A percentile compares a stretch with the other conserved stretches of the same genome.
Conservation (phyloP, 2,888 invertebrate genomes). For the Drosophila suboccidentalis region DNA sequence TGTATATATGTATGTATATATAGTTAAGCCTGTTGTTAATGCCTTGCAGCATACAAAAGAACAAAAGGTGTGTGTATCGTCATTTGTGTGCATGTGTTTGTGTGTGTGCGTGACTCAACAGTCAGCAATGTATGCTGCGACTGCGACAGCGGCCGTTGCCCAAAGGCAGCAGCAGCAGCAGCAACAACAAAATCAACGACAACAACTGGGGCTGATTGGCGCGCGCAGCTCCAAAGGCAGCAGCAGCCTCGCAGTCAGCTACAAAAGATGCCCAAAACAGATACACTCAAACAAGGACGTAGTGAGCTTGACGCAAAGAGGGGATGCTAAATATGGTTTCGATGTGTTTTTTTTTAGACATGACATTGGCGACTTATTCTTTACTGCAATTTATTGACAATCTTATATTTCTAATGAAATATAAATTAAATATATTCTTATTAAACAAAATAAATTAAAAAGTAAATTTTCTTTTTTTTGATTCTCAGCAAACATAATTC, state of each 20-base stretch:
- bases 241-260: slow-evolving; percentile 4
- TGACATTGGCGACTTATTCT: too few relatives aligned
- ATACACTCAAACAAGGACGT: slow-evolving; percentile 22
- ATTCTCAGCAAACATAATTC: too few relatives aligned
- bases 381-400: too few relatives aligned
- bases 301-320: neutral
- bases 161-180: slow-evolving; percentile 49
- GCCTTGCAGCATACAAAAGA: slow-evolving; percentile 68
- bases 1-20: slow-evolving; percentile 22
- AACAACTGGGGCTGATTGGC: slow-evolving; percentile 47
- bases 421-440: too few relatives aligned
- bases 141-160: slow-evolving; percentile 52
- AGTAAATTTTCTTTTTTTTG: too few relatives aligned
- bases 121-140: slow-evolving; percentile 61
- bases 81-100: slow-evolving; percentile 16
- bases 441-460: too few relatives aligned
- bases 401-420: too few relatives aligned
- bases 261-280: slow-evolving; percentile 50
- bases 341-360: neutral
- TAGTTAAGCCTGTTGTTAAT: slow-evolving; percentile 70
- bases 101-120: slow-evolving; percentile 68
- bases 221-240: slow-evolving; percentile 63
- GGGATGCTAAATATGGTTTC: neutral
- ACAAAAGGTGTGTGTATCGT: slow-evolving; percentile 65
- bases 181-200: slow-evolving; percentile 12